Percentiles rank a stretch among this genome's conserved stretches.
Evolutionary conservation across 64 coral and sea anemone species (phyloP).

Genomic region (Actinia tenebrosa): DNA sequence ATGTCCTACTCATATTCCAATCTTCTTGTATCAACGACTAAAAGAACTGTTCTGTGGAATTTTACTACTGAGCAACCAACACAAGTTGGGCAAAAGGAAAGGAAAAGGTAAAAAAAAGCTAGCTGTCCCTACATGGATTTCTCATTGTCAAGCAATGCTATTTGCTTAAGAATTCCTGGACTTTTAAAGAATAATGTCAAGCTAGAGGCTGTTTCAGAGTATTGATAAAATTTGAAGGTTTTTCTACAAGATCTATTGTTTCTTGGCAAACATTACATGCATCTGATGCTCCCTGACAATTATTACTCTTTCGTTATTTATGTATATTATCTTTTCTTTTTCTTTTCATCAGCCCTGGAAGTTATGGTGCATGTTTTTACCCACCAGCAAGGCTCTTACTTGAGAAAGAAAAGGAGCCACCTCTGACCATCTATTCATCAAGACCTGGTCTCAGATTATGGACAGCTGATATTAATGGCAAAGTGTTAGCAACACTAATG

Average conservation of each 20-base stretch:
- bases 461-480: constrained; percentile 65
- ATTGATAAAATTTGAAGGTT: too few relatives aligned
- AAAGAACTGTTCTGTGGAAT: constrained; percentile 60
- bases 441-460: constrained; percentile 83
- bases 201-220: too few relatives aligned
- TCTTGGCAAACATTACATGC: too few relatives aligned
- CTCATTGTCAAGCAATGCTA: background rate
- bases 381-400: constrained; percentile 56
- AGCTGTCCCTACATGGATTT: background rate
- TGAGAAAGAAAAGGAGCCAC: constrained; percentile 9
- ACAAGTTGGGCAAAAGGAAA: constrained; percentile 90
- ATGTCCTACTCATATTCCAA: constrained; percentile 62
- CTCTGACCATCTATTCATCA: constrained; percentile 48
- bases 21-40: constrained; percentile 69
- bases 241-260: too few relatives aligned
- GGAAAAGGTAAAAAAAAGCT: constrained; percentile 57
- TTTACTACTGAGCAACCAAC: constrained; percentile 39
- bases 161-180: background rate
- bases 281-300: too few relatives aligned
- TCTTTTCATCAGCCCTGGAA: constrained; percentile 46
- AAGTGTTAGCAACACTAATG: constrained; percentile 75
- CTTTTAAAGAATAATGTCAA: background rate
- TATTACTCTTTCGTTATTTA: background rate
- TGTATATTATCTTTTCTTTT: background rate
- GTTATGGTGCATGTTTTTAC: constrained; percentile 76